Base-by-base conservation (phyloP, 2,888 invertebrate species). In the Drosophila rellima region DNA sequence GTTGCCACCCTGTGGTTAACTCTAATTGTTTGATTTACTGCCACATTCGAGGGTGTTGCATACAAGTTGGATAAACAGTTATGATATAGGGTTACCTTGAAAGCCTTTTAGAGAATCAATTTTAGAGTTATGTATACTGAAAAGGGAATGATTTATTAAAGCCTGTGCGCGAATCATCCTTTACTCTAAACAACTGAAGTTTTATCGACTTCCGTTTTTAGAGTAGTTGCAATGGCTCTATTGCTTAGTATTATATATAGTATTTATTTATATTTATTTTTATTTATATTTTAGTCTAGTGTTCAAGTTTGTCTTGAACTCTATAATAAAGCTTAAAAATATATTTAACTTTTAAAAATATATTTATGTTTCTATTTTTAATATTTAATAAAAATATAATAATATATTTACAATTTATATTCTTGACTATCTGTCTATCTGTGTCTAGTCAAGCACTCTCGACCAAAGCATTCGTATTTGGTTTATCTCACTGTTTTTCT, bases 1-100 rank as follows among this genome's bases (percentile, higher is more conserved):
- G 67, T 67, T 4, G 68, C 42, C 52, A 69, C 72, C 84, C 81
- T 69, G 83, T 56, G 81, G 78, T 51, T 39, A 15, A 45, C 5
- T 54, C 42, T 68, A 75, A 78, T 64, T 75, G 68, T 68, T 72
- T 73, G 59, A 70, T 71, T 64, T 35, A 57, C n/a, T 8, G 45
- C 13, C 10, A 54, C 42, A 33, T 33, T 65, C 29, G 47, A 60
- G 51, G 40, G 17, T 47, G 39, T 52, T 31, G 47, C 55, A 52
- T 33, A 39, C 44, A 54, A 39, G 45, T 42, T 52, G 56, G 39
- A 31, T 26, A 56, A 64, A 69, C 56, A 74, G 42, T 40, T 54
- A 35, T 69, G 52, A 56, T 60, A 68, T 61, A 31, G 44, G 13
- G 54, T 59, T 73, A 59, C 55, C 61, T 45, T 17, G 2, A 51